phyloP scores from a whole-genome alignment of 2,113 vertebrate species.

The Dipodomys stephensi region DNA sequence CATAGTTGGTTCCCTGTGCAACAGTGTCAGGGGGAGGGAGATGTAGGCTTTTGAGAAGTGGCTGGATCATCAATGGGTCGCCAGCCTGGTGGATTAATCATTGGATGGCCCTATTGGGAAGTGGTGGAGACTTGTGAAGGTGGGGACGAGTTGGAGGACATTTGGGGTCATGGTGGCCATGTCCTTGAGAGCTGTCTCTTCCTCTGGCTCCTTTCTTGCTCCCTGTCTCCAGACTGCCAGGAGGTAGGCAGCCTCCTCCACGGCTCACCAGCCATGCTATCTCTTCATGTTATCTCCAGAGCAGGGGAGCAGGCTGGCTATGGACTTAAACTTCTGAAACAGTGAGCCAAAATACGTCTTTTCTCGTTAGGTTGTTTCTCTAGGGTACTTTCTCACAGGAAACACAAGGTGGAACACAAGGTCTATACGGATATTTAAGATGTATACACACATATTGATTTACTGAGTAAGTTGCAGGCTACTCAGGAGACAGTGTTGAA shows the following conservation, averaged over 20 bases:
- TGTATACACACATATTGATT: not conserved
- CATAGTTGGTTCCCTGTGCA: not conserved
- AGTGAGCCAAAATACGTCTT: not conserved
- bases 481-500: not conserved
- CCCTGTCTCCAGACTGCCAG: not conserved
- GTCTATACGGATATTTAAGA: not conserved
- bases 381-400: not conserved
- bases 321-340: not conserved
- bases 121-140: not conserved
- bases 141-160: not conserved
- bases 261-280: not conserved
- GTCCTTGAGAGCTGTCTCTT: not conserved
- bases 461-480: not conserved
- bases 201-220: not conserved
- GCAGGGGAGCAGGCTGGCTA: not conserved
- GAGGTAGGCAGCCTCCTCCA: not conserved
- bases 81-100: not conserved
- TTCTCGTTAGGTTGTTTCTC: not conserved
- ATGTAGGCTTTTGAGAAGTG: not conserved
- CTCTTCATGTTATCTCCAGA: not conserved
- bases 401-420: not conserved
- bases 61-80: not conserved
- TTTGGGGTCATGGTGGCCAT: not conserved
- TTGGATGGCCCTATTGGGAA: not conserved
- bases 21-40: too few relatives aligned